These are phyloP conservation scores for Morus bassanus DNA, from an alignment of 2,797 vertebrate genomes.

Conservation along the genomic window DNA sequence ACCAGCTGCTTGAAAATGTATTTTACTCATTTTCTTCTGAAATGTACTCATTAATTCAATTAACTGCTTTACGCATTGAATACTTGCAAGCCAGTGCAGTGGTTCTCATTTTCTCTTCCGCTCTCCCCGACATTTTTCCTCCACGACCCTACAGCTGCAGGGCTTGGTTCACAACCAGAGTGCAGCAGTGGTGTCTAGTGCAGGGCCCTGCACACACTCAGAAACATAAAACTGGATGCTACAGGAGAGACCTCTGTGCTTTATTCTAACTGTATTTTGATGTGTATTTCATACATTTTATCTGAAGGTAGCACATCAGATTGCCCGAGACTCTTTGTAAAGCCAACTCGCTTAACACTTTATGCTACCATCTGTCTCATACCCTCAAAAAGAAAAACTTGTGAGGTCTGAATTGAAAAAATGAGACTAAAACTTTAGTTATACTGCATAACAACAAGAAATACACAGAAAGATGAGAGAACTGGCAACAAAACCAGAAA, in stretches of 20 bases:
- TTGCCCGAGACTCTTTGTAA: constrained; percentile 12
- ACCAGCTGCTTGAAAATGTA: neutral
- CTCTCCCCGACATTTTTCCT: neutral
- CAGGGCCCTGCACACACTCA: rapidly evolving
- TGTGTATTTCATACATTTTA: neutral
- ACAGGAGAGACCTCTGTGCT: neutral
- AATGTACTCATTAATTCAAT: neutral
- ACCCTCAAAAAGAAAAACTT: constrained; percentile 25
- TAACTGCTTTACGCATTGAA: neutral
- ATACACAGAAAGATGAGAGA: neutral
- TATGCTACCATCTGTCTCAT: constrained; percentile 58
- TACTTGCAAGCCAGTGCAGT: neutral
- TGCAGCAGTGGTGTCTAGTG: neutral
- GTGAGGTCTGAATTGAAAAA: constrained; percentile 10
- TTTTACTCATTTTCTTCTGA: neutral
- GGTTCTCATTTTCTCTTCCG: neutral
- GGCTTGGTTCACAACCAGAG: neutral
- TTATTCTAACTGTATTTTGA: neutral
- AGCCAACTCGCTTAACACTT: constrained; percentile 48
- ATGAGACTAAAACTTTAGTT: constrained; percentile 30
- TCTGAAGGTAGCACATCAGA: constrained; percentile 19
- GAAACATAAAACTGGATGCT: neutral
- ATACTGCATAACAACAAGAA: constrained; percentile 8
- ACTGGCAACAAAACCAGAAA: constrained; percentile 15
- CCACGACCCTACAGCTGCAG: neutral